Evolutionary conservation across 2,797 vertebrate species (phyloP).

Genomic region (Halcyon badia): DNA sequence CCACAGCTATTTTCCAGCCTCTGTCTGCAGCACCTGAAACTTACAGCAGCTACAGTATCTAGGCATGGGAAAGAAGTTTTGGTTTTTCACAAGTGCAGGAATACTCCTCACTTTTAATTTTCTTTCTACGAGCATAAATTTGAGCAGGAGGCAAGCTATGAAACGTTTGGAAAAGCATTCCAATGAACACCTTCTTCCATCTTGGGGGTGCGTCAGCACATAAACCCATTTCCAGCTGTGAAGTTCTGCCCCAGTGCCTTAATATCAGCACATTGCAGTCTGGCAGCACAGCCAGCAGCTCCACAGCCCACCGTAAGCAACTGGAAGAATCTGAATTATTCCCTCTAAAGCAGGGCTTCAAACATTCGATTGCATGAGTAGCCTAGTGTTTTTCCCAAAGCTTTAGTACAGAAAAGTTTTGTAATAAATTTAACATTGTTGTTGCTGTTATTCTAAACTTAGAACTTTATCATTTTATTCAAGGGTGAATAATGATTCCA

Average conservation of each 20-base stretch:
- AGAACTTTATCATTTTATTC: neutral
- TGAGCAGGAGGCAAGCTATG: neutral
- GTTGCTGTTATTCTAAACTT: neutral
- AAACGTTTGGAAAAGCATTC: neutral
- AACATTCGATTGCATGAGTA: neutral
- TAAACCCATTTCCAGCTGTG: neutral
- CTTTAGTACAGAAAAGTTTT: neutral
- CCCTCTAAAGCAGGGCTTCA: neutral
- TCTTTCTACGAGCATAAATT: neutral
- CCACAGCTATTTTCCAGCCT: neutral
- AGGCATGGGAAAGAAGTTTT: rapidly evolving
- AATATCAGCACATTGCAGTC: neutral
- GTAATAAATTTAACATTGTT: neutral
- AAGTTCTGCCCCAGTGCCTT: neutral
- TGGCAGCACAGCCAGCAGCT: neutral
- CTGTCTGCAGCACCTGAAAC: neutral
- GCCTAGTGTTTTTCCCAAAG: neutral
- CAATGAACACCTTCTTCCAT: neutral
- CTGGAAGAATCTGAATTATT: neutral
- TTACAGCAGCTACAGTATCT: neutral
- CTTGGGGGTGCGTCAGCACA: neutral
- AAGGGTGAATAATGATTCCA: neutral
- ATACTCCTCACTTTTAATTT: neutral
- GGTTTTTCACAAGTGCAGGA: neutral
- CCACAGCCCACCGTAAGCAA: neutral